phyloP scores from a whole-genome alignment of 2,113 vertebrate genomes.

The Ia io region DNA sequence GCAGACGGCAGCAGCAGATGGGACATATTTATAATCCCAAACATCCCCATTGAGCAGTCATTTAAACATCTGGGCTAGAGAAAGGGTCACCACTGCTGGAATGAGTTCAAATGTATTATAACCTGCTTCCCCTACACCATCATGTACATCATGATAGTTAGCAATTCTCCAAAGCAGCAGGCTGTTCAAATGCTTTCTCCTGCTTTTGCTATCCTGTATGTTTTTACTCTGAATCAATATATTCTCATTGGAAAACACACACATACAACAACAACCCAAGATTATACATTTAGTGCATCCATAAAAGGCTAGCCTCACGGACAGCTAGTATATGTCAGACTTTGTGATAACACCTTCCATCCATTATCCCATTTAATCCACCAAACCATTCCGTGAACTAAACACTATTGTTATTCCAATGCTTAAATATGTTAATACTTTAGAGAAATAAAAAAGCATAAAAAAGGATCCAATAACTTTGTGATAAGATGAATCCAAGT shows the following conservation, averaged over 20 bases:
- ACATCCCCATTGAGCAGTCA: constrained; percentile 38
- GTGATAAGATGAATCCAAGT: neutral
- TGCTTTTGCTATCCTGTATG: neutral
- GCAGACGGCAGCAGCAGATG: constrained; percentile 63
- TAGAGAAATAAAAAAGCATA: neutral
- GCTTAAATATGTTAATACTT: neutral
- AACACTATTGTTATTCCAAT: neutral
- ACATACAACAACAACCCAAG: neutral
- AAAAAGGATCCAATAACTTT: neutral
- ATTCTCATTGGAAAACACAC: neutral
- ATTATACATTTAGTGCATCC: neutral
- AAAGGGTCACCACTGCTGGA: constrained; percentile 49
- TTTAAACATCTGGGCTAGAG: constrained; percentile 65
- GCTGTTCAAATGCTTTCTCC: neutral
- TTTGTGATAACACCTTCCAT: neutral
- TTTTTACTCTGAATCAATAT: neutral
- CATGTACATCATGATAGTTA: neutral
- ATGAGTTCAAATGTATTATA: constrained; percentile 51
- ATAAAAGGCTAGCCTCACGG: neutral
- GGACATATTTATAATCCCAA: constrained; percentile 54
- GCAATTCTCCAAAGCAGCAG: neutral
- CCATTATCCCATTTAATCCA: neutral
- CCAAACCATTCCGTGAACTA: neutral
- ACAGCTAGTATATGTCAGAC: neutral
- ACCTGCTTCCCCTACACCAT: neutral